phyloP scores from a whole-genome alignment of 2,888 invertebrate genomes.

The Steinernema hermaphroditum region DNA sequence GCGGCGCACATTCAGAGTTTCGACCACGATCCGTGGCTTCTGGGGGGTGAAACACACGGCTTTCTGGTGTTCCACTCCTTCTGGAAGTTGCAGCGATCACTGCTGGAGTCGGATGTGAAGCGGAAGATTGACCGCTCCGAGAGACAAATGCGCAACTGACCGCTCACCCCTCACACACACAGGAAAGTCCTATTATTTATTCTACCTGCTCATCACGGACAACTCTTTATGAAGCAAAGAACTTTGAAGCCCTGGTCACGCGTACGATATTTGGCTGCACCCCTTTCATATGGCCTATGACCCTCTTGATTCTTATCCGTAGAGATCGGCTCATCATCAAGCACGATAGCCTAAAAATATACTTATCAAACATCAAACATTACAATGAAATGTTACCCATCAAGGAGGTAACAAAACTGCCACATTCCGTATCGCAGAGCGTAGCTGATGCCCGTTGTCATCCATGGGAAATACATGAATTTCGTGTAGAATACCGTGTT shows the following conservation, averaged over 20 bases:
- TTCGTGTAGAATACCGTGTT: constrained; percentile 1
- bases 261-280: neutral
- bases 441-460: neutral
- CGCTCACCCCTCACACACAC: no score
- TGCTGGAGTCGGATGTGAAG: no score
- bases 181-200: no score
- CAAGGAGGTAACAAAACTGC: constrained; percentile 1
- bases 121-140: no score
- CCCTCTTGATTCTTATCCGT: neutral
- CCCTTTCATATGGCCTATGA: neutral
- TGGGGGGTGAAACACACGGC: no score
- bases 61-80: no score
- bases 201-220: no score
- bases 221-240: no score
- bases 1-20: no score
- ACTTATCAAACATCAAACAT: neutral
- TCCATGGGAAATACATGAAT: neutral
- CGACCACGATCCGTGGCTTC: no score
- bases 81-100: no score
- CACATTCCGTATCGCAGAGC: neutral
- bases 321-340: neutral
- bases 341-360: neutral
- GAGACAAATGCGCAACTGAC: no score
- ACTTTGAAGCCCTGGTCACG: neutral
- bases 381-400: neutral